phyloP scores from a whole-genome alignment of 1,140 invertebrate genomes.

The Atta cephalotes region DNA sequence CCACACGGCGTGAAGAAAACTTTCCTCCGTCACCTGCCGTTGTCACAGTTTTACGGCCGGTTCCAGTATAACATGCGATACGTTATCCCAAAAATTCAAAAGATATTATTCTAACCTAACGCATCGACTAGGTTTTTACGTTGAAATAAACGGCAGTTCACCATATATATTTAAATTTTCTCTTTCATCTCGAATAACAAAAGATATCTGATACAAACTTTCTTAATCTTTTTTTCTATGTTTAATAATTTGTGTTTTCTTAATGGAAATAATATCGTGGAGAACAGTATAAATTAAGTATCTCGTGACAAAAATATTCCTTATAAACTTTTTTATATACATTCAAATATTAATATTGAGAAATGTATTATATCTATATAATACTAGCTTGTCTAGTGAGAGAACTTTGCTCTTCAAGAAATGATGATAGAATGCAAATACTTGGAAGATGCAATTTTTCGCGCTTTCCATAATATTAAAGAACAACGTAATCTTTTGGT shows the following conservation, averaged over 20 bases:
- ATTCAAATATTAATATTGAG: conserved; percentile 12
- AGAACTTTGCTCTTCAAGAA: background rate
- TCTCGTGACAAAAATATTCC: background rate
- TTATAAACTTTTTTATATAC: background rate
- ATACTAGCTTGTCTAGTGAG: background rate
- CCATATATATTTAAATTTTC: background rate
- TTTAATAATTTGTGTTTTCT: background rate
- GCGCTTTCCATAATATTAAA: background rate
- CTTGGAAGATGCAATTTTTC: conserved; percentile 40
- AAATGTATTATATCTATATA: conserved; percentile 3
- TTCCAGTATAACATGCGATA: conserved; percentile 44
- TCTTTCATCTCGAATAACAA: background rate
- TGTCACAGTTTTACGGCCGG: conserved; percentile 64
- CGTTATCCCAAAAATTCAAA: conserved; percentile 30
- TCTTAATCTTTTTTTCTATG: background rate
- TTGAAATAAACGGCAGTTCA: background rate
- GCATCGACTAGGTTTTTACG: background rate
- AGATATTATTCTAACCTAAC: conserved; percentile 3
- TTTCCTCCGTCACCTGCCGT: conserved; percentile 65
- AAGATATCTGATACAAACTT: background rate
- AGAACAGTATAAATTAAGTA: background rate
- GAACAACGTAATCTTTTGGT: conserved; percentile 50
- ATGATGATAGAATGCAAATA: conserved; percentile 21
- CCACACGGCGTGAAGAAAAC: conserved; percentile 66
- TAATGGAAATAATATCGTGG: background rate